Base-by-base conservation (phyloP, 2,797 vertebrate species). In the Sphenodon punctatus region DNA sequence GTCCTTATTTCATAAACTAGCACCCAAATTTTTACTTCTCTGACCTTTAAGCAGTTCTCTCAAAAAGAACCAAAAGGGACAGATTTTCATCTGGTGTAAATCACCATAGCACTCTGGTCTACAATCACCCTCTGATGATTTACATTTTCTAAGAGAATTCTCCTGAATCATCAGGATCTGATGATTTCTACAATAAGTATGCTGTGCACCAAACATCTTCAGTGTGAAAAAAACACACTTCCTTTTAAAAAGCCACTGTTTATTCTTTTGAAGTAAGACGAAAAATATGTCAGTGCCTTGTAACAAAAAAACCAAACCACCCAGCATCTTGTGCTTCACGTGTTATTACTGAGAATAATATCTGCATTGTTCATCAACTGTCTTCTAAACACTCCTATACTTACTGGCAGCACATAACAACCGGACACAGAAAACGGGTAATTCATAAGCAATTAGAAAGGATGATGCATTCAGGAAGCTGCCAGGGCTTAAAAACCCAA, bases 401-500 rank as follows among this genome's bases (percentile, higher is more conserved):
- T 30, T 45, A 42, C 3, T 42, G 75, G 58, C 0, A 1, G 3
- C 4, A 23, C 17, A 56, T 7, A 85, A n/a, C 38, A 79, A 59
- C 27, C 0, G 55, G 43, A 38, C 22, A 61, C 45, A 75, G 71
- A 55, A 79, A 63, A 83, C 12, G 70, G 16, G 39, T 39, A 80
- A 66, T 0, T 17, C 39, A 0, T 55, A 63, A 80, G 51, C 6
- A 69, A 23, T 0, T 55, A 53, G 19, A 80, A 82, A 79, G 38
- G 79, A 19, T 42, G 30, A 61, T 38, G 42, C 88, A 71, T 56
- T 53, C 25, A 11, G 36, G 79, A 88, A 82, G 71, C 61, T 60
- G 41, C 49, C 74, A 85, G n/a, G 60, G 32, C 55, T 68, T 79
- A 80, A 80, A 66, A 82, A 32, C 75, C 10, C 27, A 68, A 85